Evolutionary conservation across 1,140 invertebrate species (phyloP).

Genomic region (Cyclargus thomasi): DNA sequence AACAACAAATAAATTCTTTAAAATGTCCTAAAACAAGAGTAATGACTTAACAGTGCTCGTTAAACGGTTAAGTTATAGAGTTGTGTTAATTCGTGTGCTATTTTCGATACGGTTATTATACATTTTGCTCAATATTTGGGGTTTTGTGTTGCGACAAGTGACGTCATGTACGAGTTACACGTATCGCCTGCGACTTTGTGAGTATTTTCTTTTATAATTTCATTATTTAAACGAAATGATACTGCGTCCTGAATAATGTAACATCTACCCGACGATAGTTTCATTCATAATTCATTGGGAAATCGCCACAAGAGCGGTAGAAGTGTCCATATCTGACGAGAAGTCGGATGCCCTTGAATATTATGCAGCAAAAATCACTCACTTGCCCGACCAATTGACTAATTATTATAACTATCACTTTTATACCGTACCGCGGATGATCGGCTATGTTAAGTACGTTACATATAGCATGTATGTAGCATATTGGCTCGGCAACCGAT

Average conservation of each 20-base stretch:
- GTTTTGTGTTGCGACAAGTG: constrained; percentile 73
- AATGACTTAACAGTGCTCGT: constrained; percentile 64
- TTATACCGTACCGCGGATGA: constrained; percentile 13
- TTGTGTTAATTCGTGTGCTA: constrained; percentile 59
- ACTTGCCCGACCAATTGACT: constrained; percentile 43
- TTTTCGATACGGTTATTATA: constrained; percentile 59
- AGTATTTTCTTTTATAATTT: constrained; percentile 74
- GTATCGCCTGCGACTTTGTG: constrained; percentile 72
- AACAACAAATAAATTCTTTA: constrained; percentile 74
- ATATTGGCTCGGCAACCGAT: constrained; percentile 50
- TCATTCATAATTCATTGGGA: constrained; percentile 62
- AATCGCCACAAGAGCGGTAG: constrained; percentile 34
- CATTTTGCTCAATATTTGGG: constrained; percentile 72
- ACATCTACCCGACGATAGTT: constrained; percentile 39
- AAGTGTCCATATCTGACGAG: constrained; percentile 42
- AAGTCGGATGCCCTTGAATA: constrained; percentile 72
- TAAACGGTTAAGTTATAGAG: constrained; percentile 62
- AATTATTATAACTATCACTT: constrained; percentile 47
- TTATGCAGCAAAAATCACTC: constrained; percentile 71
- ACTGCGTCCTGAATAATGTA: constrained; percentile 39
- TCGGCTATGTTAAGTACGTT: constrained; percentile 4
- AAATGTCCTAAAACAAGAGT: constrained; percentile 69
- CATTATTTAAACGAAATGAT: constrained; percentile 52
- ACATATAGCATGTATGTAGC: constrained; percentile 11
- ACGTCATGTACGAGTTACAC: constrained; percentile 76